Conservation (phyloP, 2,888 invertebrate genomes). For the Philonicus albiceps region DNA sequence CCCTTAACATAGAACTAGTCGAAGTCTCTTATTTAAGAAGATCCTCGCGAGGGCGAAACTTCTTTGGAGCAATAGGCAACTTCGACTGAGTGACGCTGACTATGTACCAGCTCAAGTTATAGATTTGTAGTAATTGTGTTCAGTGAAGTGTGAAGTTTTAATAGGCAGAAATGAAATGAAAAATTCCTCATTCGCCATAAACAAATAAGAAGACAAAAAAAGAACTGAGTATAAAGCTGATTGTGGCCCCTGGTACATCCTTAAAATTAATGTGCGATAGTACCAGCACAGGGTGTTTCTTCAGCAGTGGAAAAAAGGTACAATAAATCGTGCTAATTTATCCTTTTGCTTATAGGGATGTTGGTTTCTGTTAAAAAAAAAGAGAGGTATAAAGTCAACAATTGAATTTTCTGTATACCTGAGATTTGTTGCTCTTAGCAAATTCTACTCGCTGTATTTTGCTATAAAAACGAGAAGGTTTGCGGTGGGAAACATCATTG, state of each 20-base stretch:
- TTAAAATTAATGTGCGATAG: conserved; percentile 71
- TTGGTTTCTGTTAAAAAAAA: not conserved
- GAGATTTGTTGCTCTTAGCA: not conserved
- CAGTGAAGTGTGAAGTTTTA: conserved; percentile 11
- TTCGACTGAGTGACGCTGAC: not conserved
- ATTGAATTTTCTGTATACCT: not conserved
- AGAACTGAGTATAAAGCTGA: not conserved
- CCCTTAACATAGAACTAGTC: not conserved
- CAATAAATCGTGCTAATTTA: not conserved
- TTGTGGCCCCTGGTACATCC: not conserved
- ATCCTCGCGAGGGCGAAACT: not conserved
- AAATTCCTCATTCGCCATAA: not conserved
- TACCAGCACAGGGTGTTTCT: conserved; percentile 77
- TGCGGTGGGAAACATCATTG: not conserved
- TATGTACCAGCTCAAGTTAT: not conserved
- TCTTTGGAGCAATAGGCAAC: not conserved
- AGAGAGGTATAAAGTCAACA: not conserved
- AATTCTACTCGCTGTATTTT: not conserved
- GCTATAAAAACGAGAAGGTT: not conserved
- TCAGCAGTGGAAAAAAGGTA: conserved; percentile 57
- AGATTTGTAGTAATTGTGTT: conserved; percentile 5
- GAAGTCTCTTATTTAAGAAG: not conserved
- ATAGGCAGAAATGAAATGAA: conserved; percentile 17
- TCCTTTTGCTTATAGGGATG: not conserved
- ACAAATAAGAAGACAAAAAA: not conserved